A percentile compares a stretch with the other conserved stretches of the same genome.
Conservation (phyloP, 2,888 invertebrate species). For the Caenorhabditis becei region DNA sequence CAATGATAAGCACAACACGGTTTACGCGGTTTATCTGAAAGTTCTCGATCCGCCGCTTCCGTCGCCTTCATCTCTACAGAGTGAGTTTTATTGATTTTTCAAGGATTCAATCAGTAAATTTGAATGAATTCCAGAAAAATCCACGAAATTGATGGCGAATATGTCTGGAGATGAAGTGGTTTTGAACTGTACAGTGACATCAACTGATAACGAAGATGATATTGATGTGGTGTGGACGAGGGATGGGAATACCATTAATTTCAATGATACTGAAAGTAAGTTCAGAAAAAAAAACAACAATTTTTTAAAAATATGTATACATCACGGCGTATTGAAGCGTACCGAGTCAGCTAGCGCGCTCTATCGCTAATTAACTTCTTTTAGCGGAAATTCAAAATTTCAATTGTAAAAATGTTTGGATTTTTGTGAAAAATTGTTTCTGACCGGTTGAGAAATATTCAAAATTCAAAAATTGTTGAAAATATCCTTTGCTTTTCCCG, state of each 20-base stretch:
- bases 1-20: conserved; percentile 77
- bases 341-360: no score
- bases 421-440: no score
- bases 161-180: conserved; percentile 77
- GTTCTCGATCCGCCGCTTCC: conserved; percentile 64
- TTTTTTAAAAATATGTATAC: no score
- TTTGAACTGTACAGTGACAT: conserved; percentile 78
- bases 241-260: conserved; percentile 68
- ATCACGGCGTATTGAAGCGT: no score
- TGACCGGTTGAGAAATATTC: no score
- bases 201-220: conserved; percentile 52
- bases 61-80: conserved; percentile 42
- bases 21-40: conserved; percentile 78
- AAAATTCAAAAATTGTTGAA: no score
- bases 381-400: no score
- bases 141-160: conserved; percentile 72
- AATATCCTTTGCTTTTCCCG: no score
- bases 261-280: conserved; percentile 74
- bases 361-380: no score
- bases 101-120: neutral
- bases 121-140: conserved; percentile 69
- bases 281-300: neutral
- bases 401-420: no score
- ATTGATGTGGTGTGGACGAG: conserved; percentile 74
- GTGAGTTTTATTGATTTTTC: no score